A percentile compares a stretch with the other conserved stretches of the same genome.
These are phyloP conservation scores for Melanotaenia trifasciata DNA, from an alignment of 2,797 vertebrate genomes.

Conservation along the genomic window DNA sequence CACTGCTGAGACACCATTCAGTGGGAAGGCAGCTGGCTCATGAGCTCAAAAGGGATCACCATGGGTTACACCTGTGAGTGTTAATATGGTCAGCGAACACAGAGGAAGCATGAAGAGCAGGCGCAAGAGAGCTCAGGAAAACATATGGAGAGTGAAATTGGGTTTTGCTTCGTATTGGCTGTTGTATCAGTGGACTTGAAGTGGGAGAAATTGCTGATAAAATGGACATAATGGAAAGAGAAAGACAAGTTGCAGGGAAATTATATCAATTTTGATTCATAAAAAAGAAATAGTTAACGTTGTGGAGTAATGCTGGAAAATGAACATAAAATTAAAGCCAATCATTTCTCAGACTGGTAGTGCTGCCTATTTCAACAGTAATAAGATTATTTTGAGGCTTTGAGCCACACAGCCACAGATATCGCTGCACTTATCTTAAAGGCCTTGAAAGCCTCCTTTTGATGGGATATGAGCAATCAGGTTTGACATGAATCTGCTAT, in stretches of 20 bases:
- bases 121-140: slow-evolving; percentile 22
- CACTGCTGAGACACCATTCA: slow-evolving; percentile 45
- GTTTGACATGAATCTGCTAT: neutral
- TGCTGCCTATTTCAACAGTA: neutral
- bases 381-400: neutral
- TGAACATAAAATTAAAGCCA: slow-evolving; percentile 4
- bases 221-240: slow-evolving; percentile 13
- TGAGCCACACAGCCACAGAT: neutral
- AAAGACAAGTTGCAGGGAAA: slow-evolving; percentile 30
- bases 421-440: neutral
- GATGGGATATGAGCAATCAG: neutral
- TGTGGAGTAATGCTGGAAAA: neutral
- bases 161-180: slow-evolving; percentile 46
- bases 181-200: slow-evolving; percentile 24
- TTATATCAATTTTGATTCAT: slow-evolving; percentile 6
- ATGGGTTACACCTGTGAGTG: slow-evolving; percentile 58
- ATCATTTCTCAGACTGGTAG: neutral
- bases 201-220: slow-evolving; percentile 34
- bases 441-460: slow-evolving; percentile 9
- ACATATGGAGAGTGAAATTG: slow-evolving; percentile 24
- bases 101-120: slow-evolving; percentile 25
- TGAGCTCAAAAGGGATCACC: slow-evolving; percentile 40
- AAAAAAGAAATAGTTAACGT: neutral
- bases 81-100: slow-evolving; percentile 51
- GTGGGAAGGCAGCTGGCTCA: slow-evolving; percentile 49